These are phyloP conservation scores for Panthera leo DNA, from an alignment of 2,113 vertebrate genomes.

Conservation along the genomic window DNA sequence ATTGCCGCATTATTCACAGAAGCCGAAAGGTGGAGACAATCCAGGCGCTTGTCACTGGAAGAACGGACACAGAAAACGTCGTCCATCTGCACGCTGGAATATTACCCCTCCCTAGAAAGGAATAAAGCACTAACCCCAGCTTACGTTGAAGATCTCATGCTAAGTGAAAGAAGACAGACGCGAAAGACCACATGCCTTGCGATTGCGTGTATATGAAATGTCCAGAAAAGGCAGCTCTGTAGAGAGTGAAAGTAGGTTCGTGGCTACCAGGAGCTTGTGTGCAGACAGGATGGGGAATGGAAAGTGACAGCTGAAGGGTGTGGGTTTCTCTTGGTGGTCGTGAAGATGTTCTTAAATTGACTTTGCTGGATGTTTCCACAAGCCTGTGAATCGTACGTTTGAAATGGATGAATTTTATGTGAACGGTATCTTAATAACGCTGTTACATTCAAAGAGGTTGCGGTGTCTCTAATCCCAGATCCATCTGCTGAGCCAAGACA, in stretches of 20 bases:
- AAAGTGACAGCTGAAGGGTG: background rate
- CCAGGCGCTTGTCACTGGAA: background rate
- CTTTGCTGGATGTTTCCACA: background rate
- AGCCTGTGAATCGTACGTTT: background rate
- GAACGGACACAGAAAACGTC: background rate
- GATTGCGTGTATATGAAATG: background rate
- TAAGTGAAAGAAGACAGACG: background rate
- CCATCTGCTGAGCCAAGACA: background rate
- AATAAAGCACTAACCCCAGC: fast-evolving
- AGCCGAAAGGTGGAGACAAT: background rate
- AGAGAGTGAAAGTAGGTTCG: background rate
- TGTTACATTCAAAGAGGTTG: background rate
- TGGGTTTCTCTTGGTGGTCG: background rate
- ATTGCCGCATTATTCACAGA: background rate
- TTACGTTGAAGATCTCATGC: fast-evolving
- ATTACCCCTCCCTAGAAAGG: background rate
- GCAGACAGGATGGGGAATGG: background rate
- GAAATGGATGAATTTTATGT: background rate
- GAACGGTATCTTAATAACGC: background rate
- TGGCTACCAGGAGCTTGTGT: background rate
- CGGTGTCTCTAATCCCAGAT: background rate
- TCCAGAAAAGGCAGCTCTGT: background rate
- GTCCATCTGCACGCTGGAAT: fast-evolving
- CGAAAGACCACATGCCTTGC: fast-evolving
- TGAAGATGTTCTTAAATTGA: background rate